Percentiles rank a stretch among this genome's conserved stretches.
phyloP scores from a whole-genome alignment of 2,113 vertebrate genomes.

The Mixornis gularis region DNA sequence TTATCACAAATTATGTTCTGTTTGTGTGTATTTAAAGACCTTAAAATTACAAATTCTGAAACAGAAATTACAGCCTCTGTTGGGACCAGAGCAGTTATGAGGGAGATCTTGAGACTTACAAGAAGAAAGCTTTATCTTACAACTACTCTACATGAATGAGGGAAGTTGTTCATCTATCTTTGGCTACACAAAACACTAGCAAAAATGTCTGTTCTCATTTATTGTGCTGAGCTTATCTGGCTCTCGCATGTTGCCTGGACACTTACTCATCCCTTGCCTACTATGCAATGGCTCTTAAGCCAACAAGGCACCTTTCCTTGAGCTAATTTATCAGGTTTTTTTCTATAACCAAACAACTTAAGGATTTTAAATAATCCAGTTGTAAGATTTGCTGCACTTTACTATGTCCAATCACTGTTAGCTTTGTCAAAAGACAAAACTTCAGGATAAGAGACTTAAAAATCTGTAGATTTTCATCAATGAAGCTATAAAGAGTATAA shows the following conservation, averaged over 20 bases:
- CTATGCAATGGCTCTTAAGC: neutral
- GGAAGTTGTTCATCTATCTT: neutral
- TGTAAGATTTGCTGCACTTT: neutral
- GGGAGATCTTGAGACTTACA: neutral
- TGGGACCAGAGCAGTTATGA: neutral
- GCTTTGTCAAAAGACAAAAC: neutral
- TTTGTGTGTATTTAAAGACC: neutral
- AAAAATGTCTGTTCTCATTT: neutral
- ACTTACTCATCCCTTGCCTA: neutral
- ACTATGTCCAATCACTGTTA: neutral
- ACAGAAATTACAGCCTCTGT: neutral
- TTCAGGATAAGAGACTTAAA: neutral
- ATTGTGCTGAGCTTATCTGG: neutral
- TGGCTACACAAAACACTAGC: neutral
- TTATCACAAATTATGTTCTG: neutral
- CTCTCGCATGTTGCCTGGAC: neutral
- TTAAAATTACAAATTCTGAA: neutral
- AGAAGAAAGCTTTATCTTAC: neutral
- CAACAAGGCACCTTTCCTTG: neutral
- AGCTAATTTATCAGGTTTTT: neutral
- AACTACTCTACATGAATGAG: neutral
- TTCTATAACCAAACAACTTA: neutral
- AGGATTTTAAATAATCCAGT: neutral
- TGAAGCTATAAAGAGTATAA: neutral
- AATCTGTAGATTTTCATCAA: neutral